Evolutionary conservation across 2,797 vertebrate genomes (phyloP), one percentile per base, ranked within the genome.

Genomic region (Centropyge bicolor): DNA sequence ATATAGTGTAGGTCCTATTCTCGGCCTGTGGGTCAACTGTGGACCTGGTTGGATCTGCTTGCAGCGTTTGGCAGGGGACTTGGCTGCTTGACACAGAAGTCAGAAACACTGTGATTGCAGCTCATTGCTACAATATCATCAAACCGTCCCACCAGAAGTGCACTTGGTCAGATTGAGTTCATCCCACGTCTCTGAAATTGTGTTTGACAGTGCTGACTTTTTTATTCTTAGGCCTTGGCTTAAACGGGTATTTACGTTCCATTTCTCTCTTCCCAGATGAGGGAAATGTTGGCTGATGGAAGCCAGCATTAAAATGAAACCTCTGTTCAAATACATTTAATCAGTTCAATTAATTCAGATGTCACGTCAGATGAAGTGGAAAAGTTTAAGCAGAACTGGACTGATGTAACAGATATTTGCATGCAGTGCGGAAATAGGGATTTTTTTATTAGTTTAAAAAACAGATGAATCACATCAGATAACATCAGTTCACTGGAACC

Each of bases 141-240:
- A 72, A 82, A 70, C 54, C 52, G 24, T 74, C 72, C 65, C 46
- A 78, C 22, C 49, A 72, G 72, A 82, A 82, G 78, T 74, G 51
- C 82, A 35, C 66, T 62, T 84, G 62, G 80, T 87, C 89, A 88
- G 71, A 76, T 63, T 66, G 69, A 79, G 87, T 91, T 92, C 84
- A 89, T 78, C 75, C 40, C 69, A 36, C 35, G 19, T 91, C 79
- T 82, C 66, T 55, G 56, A 91, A 90, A 92, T 81, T 43, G 62
- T 55, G 61, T 87, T 70, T 90, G 91, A 93, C 90, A 82, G 70
- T 36, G 35, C 60, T 82, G 75, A 84, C 67, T 65, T 76, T 86
- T 59, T 86, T 61, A 76, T 70, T 71, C 82, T 84, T 46, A 60
- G 51, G 49, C 67, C 51, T 82, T 89, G 66, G 86, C 83, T 86